A percentile compares a stretch with the other conserved stretches of the same genome.
phyloP scores from a whole-genome alignment of 1,140 invertebrate species.

The Cephus cinctus region DNA sequence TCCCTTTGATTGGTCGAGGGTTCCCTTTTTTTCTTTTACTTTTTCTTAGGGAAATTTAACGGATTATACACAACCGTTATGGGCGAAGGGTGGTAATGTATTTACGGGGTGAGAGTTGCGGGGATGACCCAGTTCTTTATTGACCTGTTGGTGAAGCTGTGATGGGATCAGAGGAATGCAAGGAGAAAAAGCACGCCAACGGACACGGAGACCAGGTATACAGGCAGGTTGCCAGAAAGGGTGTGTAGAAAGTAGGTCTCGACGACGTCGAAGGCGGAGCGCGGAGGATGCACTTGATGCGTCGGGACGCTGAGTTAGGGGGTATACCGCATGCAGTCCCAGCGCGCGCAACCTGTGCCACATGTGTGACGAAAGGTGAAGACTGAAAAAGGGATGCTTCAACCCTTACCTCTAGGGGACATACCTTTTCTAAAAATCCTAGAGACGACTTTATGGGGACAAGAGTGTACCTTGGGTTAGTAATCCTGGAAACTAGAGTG shows the following conservation, averaged over 20 bases:
- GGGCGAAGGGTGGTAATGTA: neutral
- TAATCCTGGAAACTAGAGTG: too few relatives aligned
- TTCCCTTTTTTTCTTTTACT: conserved; percentile 9
- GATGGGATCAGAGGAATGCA: conserved; percentile 22
- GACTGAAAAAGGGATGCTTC: too few relatives aligned
- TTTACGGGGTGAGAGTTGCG: conserved; percentile 9
- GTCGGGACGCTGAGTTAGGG: conserved; percentile 35
- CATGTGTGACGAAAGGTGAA: too few relatives aligned
- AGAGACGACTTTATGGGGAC: too few relatives aligned
- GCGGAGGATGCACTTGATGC: conserved; percentile 42
- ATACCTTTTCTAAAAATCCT: too few relatives aligned
- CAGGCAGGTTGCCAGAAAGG: conserved; percentile 20
- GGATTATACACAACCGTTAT: neutral
- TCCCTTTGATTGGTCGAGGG: too few relatives aligned
- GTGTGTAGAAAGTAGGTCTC: conserved; percentile 4
- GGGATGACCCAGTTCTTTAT: conserved; percentile 45
- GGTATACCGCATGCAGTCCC: conserved; percentile 45
- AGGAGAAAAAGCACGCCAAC: conserved; percentile 1
- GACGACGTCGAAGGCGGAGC: neutral
- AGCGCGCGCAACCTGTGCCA: conserved; percentile 39
- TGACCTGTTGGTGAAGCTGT: conserved; percentile 40
- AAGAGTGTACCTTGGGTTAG: too few relatives aligned
- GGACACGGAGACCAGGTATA: conserved; percentile 23
- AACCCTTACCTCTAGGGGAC: too few relatives aligned
- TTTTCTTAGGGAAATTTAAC: neutral